These are phyloP conservation scores for Semotilus atromaculatus DNA, from an alignment of 2,797 vertebrate species.

Conservation along the genomic window DNA sequence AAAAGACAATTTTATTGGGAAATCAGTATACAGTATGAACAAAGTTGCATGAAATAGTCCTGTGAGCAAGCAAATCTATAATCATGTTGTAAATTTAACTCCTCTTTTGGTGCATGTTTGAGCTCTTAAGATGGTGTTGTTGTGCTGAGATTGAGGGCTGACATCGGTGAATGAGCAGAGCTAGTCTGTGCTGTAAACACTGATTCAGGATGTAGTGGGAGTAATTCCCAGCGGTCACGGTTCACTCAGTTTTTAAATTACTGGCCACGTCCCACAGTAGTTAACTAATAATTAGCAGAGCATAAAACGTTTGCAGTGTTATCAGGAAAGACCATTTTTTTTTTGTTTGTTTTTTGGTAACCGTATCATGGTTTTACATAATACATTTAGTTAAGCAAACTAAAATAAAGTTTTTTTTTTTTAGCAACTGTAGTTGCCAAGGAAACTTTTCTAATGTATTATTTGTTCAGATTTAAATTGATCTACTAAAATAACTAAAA, in stretches of 20 bases:
- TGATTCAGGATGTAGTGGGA: constrained; percentile 19
- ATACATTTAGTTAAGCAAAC: too few relatives aligned
- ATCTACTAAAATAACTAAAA: neutral
- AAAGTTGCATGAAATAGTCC: neutral
- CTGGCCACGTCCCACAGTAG: neutral
- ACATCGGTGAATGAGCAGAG: constrained; percentile 27
- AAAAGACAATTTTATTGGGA: neutral
- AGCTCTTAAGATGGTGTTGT: constrained; percentile 16
- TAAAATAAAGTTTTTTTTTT: neutral
- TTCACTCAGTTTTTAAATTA: constrained; percentile 1
- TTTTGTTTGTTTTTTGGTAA: too few relatives aligned
- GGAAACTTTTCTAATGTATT: neutral
- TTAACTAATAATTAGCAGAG: neutral
- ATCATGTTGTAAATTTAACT: neutral
- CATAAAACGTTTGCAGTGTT: neutral
- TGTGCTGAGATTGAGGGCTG: neutral
- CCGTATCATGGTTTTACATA: too few relatives aligned
- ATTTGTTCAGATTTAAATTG: neutral
- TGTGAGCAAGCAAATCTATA: neutral
- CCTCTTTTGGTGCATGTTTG: neutral
- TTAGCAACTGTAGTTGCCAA: neutral
- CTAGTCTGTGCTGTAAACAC: constrained; percentile 13
- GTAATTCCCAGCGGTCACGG: neutral
- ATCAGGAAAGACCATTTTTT: neutral
- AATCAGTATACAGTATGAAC: neutral